Base-by-base conservation (phyloP, 2,797 vertebrate species). In the Halcyon leucocephala region DNA sequence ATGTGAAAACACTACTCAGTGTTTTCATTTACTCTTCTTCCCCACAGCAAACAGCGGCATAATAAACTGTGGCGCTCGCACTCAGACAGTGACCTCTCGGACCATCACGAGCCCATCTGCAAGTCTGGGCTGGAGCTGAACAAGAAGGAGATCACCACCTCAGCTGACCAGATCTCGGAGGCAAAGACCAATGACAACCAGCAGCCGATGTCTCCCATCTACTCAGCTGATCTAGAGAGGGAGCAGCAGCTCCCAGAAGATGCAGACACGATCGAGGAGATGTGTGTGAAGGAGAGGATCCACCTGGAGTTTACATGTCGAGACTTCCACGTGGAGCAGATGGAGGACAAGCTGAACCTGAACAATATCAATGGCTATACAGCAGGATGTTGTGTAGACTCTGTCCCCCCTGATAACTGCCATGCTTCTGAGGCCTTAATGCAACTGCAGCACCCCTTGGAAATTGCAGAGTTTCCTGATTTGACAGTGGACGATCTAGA, bases 51-150 rank as follows among this genome's bases (percentile, higher is more conserved):
- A 97, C 99, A 99, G 96, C 97, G 99, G 26, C 99, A 99, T 91
- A 99, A 99, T 85, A 99, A 99, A 87, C 98, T 99, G 25, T 99
- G 99, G 99, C 98, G 99, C 85, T 99, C 99, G 0, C 99, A 99
- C 97, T 99, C 99, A 0, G 99, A 99, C 70, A 98, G 99, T 1
- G 99, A 99, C 95, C 98, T 99, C 44, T 99, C 99, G 0, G 99
- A 99, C 90, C 98, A 98, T 41, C 98, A 98, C 0, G 98, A 99
- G 81, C 98, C 99, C 72, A 98, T 98, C 94, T 98, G 46, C 94
- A 97, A 98, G 83, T 97, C 98, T 21, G 99, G 98, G 54, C 97
- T 98, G 60, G 98, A 98, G 57, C 96, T 98, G 85, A 98, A 98
- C 97, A 98, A 97, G 49, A 98, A 98, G 90, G 98, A 98, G 83